Percentiles rank a stretch among this genome's conserved stretches.
phyloP scores from a whole-genome alignment of 30 jellyfish, hydroid and myxozoan genomes.

The Aurelia coerulea region DNA sequence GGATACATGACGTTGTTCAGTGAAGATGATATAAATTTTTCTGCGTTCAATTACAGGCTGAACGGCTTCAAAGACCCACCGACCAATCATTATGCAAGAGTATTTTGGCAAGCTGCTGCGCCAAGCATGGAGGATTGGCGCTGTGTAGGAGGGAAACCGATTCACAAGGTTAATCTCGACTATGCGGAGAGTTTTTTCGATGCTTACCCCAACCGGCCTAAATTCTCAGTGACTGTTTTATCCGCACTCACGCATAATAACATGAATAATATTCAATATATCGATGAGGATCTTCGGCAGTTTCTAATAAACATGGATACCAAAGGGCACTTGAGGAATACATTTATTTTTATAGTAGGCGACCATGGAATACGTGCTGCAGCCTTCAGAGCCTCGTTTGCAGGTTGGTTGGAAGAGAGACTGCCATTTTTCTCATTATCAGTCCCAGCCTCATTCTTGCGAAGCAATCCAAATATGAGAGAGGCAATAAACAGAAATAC shows the following conservation, averaged over 20 bases:
- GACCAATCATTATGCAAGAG: conserved; percentile 63
- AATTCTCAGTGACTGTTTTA: conserved; percentile 44
- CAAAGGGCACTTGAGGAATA: conserved; percentile 45
- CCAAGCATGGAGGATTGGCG: conserved; percentile 16
- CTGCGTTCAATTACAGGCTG: conserved; percentile 74
- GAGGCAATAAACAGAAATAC: conserved; percentile 30
- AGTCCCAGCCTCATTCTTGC: conserved; percentile 47
- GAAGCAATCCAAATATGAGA: neutral
- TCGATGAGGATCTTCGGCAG: conserved; percentile 40
- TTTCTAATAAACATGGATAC: conserved; percentile 27
- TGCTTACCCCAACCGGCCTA: conserved; percentile 33
- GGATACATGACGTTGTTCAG: conserved; percentile 69
- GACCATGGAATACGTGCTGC: conserved; percentile 82
- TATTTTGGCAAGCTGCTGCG: conserved; percentile 59
- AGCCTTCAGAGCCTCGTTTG: conserved; percentile 50
- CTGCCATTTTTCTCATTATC: conserved; percentile 76
- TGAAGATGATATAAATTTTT: conserved; percentile 53
- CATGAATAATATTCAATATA: conserved; percentile 34
- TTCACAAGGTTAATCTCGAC: conserved; percentile 45
- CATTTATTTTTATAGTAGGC: conserved; percentile 63
- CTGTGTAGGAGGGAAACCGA: conserved; percentile 54
- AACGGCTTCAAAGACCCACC: conserved; percentile 78
- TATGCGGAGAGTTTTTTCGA: conserved; percentile 55
- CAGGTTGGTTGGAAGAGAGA: conserved; percentile 84
- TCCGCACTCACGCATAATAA: conserved; percentile 62